A percentile compares a stretch with the other conserved stretches of the same genome.
Conservation (phyloP, 1,140 invertebrate species). For the Phenacoccus solenopsis region DNA sequence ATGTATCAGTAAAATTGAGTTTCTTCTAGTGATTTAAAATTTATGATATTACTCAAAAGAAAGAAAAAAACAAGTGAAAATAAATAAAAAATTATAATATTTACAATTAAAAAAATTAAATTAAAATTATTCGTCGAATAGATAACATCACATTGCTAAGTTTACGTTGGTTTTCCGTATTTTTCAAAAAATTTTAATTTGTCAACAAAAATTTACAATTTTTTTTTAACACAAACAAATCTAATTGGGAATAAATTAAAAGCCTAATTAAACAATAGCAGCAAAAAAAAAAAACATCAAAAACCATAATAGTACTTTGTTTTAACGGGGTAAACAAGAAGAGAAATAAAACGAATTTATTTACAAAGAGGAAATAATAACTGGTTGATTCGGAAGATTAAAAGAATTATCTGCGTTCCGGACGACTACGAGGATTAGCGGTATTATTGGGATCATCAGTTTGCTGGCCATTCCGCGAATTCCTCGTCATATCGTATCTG, state of each 20-base stretch:
- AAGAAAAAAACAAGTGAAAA: background rate
- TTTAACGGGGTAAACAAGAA: background rate
- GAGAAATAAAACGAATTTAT: background rate
- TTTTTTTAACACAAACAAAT: background rate
- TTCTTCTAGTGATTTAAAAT: too few species aligned
- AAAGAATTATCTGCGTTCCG: slow-evolving; percentile 3
- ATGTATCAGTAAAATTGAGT: too few species aligned
- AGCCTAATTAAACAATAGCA: background rate
- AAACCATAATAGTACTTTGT: too few species aligned
- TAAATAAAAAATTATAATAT: background rate
- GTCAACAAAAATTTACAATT: background rate
- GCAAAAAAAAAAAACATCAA: background rate
- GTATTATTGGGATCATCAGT: background rate
- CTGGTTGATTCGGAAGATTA: background rate
- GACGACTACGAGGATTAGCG: background rate
- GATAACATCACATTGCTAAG: background rate
- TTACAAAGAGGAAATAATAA: background rate
- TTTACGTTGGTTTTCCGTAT: background rate
- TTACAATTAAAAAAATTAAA: background rate
- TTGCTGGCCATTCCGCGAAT: slow-evolving; percentile 8
- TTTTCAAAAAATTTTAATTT: background rate
- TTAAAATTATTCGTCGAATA: background rate
- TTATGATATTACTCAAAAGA: too few species aligned
- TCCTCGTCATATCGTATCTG: slow-evolving; percentile 9
- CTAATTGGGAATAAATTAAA: background rate